Base-by-base conservation (phyloP, 2,888 invertebrate genomes). In the Meandrusa payeni region DNA sequence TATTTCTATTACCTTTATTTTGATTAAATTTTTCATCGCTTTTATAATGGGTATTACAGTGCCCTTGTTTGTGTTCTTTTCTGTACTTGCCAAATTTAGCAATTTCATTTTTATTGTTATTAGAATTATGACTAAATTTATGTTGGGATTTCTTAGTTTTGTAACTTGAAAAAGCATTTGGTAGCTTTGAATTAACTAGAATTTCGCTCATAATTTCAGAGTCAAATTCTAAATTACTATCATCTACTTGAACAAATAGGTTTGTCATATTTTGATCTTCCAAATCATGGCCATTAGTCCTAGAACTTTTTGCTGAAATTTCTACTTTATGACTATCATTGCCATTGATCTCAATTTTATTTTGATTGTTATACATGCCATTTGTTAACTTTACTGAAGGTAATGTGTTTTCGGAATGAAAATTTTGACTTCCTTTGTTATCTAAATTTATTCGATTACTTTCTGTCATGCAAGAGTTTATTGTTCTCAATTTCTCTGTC, bases 181-280 rank as follows among this genome's bases (percentile, higher is more conserved):
- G 77, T 10, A 72, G 57, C 3, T 66, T 68, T 46, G 65, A 64
- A 31, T 53, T 46, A 34, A 41, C 15, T 33, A 68, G 53, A 39
- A 54, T 57, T 43, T 59, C 48, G 34, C 29, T 27, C 22, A 31
- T 27, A 5, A 44, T 15, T 36, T 46, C 19, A 23, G 2, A 11
- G 3, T 31, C 20, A 2, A 11, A 12, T 15, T 37, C 19, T 19
- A 31, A 12, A 44, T 33, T 22, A 26, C 2, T 24, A 6, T 5
- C 7, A 12, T 5, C 1, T 3, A 6, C 3, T 15, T n/a, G 1
- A 22, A 7, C 12, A 17, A 2, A 9, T n/a, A 4, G 7, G 12
- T 38, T 28, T 13, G 11, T 15, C 11, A 3, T 6, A 26, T 33
- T 13, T 6, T 9, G 1, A 20, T 4, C 5, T 20, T 39, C 20